Evolutionary conservation across 2,888 invertebrate species (phyloP), one percentile per base, ranked within the genome.

Genomic region (Tuta absoluta): DNA sequence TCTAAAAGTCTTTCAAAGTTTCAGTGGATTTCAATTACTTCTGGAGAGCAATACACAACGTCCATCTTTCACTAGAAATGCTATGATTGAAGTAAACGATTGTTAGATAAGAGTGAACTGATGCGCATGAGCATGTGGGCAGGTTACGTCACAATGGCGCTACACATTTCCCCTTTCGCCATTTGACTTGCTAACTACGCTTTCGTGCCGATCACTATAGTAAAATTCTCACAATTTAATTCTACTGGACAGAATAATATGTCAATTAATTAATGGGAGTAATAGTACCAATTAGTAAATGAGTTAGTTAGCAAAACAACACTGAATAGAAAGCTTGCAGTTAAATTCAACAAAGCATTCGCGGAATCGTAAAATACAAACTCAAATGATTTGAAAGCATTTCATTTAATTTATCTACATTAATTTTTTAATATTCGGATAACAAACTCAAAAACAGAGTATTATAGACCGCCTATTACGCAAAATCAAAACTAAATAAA

Each of bases 61-160:
- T 53, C 14, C 28, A 41, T 51, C 58, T 75, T 75, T 74, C 71
- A 71, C 74, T 68, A 68, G 70, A 71, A 69, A 73, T 66, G 69
- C 70, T 73, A 66, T 73, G 77, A 79, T 77, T 78, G 75, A 76
- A 75, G 76, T 77, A 74, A 53, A 79, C 74, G 70, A 68, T 73
- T 65, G 73, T 79, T 80, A 80, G 79, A 75, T 73, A 76, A 66
- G 66, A 72, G 66, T 66, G 68, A 71, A 69, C 61, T 71, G 75
- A 74, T 76, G 77, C 76, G 68, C 77, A 74, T 70, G 72, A 78
- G 76, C 71, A 74, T 74, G 69, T 72, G 68, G 70, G 70, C 71
- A 68, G 61, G 63, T 79, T 79, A 71, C 78, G 71, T 78, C 73
- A 81, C 69, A 72, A 73, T 70, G 68, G 67, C 66, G 67, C 70